A percentile compares a stretch with the other conserved stretches of the same genome.
Evolutionary conservation across 30 jellyfish, hydroid and myxozoan genomes (phyloP).

Genomic region (Turritopsis rubra): DNA sequence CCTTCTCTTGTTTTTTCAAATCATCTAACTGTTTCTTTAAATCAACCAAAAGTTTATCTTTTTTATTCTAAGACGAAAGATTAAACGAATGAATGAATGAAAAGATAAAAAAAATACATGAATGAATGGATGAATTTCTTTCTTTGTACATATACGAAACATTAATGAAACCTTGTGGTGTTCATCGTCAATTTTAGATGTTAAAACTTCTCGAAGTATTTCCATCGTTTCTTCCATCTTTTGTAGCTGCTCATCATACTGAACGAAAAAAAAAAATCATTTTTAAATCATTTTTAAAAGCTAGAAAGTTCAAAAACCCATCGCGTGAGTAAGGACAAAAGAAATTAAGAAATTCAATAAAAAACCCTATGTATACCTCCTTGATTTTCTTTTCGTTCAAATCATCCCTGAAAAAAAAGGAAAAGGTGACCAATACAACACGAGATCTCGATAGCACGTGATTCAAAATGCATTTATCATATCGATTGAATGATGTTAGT

Average conservation of each 20-base stretch:
- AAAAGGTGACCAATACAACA: background rate
- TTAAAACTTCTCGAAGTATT: constrained; percentile 7
- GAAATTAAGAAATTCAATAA: background rate
- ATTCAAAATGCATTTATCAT: too few relatives aligned
- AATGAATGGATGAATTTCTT: background rate
- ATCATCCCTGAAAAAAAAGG: background rate
- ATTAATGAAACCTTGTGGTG: constrained; percentile 8
- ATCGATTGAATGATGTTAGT: too few relatives aligned
- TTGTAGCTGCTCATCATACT: constrained; percentile 18
- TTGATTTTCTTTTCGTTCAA: background rate
- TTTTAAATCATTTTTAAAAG: too few relatives aligned
- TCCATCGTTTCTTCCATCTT: background rate
- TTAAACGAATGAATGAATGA: background rate
- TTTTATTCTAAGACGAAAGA: constrained; percentile 23
- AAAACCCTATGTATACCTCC: too few relatives aligned
- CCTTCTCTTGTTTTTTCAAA: background rate
- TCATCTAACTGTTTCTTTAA: constrained; percentile 14
- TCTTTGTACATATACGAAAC: too few relatives aligned
- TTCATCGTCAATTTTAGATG: constrained; percentile 24
- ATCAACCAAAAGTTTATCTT: constrained; percentile 17
- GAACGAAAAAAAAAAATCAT: background rate
- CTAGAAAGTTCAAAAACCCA: too few relatives aligned
- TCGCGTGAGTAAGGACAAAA: too few relatives aligned
- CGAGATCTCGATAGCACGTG: too few relatives aligned
- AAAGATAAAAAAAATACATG: background rate